A percentile compares a stretch with the other conserved stretches of the same genome.
phyloP scores from a whole-genome alignment of 2,797 vertebrate genomes.

The Sciurus carolinensis region DNA sequence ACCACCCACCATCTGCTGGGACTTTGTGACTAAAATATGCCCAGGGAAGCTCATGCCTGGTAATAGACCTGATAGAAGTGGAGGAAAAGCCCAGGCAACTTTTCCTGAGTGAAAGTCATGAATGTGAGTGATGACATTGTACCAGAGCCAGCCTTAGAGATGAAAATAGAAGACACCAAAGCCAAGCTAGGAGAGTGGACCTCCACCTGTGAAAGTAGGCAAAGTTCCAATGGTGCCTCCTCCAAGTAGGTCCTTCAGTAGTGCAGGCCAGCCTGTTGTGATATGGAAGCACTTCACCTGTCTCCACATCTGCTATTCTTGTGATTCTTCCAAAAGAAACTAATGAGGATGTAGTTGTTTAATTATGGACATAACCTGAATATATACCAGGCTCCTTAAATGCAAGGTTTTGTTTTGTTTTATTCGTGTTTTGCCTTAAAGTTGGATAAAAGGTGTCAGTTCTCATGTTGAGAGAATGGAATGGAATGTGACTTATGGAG shows the following conservation, averaged over 20 bases:
- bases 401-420: not conserved
- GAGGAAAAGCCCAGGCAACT: not conserved
- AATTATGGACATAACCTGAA: not conserved
- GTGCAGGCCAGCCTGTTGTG: not conserved
- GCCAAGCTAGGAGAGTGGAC: not conserved
- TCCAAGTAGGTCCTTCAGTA: not conserved
- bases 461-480: not conserved
- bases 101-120: not conserved
- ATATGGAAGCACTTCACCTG: not conserved
- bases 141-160: not conserved
- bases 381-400: not conserved
- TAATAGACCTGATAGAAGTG: not conserved
- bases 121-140: not conserved
- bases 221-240: not conserved
- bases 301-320: not conserved
- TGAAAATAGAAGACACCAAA: not conserved
- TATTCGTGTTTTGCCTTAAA: conserved; percentile 3
- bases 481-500: not conserved
- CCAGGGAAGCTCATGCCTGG: not conserved
- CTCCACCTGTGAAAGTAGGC: not conserved
- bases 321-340: not conserved
- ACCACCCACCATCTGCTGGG: no score
- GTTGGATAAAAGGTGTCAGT: conserved; percentile 18
- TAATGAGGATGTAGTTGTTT: not conserved
- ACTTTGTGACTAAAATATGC: not conserved